Evolutionary conservation across 2,888 invertebrate genomes (phyloP).

Genomic region (Standfussiana lucernea): DNA sequence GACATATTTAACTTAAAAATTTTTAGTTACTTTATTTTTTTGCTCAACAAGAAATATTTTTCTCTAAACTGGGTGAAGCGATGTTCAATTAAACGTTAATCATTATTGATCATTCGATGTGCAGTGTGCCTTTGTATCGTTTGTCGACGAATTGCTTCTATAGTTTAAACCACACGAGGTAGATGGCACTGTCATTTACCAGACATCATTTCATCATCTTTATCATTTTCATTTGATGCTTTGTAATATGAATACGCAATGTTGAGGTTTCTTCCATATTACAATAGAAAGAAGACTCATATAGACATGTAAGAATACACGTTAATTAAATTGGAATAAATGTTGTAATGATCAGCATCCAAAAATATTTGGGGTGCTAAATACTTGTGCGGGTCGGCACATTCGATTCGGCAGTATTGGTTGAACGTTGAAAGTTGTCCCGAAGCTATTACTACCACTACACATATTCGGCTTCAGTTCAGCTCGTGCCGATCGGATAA

Average conservation of each 20-base stretch:
- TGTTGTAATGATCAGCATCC: background rate
- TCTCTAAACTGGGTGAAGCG: background rate
- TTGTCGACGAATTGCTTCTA: background rate
- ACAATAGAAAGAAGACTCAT: background rate
- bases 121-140: background rate
- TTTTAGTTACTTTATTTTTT: background rate
- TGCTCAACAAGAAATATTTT: background rate
- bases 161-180: background rate
- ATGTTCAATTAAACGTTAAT: background rate
- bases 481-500: background rate
- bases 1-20: background rate
- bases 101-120: background rate
- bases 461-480: background rate
- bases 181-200: slow-evolving; percentile 33
- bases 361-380: background rate
- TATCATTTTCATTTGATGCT: too few species aligned
- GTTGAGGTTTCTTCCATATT: background rate
- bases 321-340: background rate
- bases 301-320: background rate
- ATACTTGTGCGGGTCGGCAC: background rate
- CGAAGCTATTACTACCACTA: background rate
- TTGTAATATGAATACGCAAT: too few species aligned
- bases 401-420: background rate
- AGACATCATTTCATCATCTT: too few species aligned
- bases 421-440: background rate